A percentile compares a stretch with the other conserved stretches of the same genome.
Evolutionary conservation across 2,888 invertebrate species (phyloP).

Genomic region (Dryococelus australis): DNA sequence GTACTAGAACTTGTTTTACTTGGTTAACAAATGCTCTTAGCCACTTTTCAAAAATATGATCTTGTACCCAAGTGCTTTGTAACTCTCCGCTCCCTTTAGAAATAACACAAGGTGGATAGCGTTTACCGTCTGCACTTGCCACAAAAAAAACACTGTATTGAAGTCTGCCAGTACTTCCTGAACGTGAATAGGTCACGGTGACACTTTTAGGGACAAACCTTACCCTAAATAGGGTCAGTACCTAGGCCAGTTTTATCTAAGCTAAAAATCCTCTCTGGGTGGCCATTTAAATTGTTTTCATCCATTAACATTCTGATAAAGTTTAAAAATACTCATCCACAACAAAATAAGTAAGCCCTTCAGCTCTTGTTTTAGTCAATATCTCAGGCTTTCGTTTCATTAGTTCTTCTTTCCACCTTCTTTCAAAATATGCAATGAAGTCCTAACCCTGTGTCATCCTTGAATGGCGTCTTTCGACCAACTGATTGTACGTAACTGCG

Average conservation of each 20-base stretch:
- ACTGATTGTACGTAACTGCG: conserved; percentile 5
- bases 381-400: not conserved
- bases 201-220: conserved; percentile 12
- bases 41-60: not conserved
- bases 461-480: conserved; percentile 11
- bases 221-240: not conserved
- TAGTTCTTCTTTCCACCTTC: not conserved
- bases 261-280: not conserved
- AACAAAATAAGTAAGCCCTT: not conserved
- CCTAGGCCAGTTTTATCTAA: not conserved
- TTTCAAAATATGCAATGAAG: not conserved
- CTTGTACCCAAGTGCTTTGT: conserved; percentile 18
- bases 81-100: not conserved
- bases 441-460: not conserved
- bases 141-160: not conserved
- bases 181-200: conserved; percentile 1
- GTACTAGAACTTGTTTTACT: not conserved
- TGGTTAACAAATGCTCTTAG: not conserved
- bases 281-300: no score
- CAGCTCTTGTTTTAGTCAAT: conserved; percentile 17
- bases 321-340: not conserved
- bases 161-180: conserved; percentile 9
- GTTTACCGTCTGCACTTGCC: not conserved
- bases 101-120: conserved; percentile 18
- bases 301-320: no score